Conservation (phyloP, 1,140 invertebrate species). For the Drosophila seguyi region DNA sequence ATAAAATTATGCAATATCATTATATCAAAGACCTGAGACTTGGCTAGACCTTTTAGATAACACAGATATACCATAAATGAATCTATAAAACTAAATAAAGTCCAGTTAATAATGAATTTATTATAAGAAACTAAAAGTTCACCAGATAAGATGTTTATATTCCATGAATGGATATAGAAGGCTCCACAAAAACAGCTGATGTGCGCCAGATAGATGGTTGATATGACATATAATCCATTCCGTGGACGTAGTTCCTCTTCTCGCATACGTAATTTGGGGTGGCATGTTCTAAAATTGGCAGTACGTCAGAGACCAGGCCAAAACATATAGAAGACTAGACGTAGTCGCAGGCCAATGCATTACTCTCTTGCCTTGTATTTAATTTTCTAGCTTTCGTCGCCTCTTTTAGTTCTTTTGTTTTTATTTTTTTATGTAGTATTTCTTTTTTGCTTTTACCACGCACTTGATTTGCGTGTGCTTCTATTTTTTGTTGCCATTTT, state of each 20-base stretch:
- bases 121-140: background rate
- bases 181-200: slow-evolving; percentile 13
- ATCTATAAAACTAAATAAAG: background rate
- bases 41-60: background rate
- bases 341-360: slow-evolving; percentile 19
- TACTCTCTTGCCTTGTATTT: slow-evolving; percentile 14
- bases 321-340: slow-evolving; percentile 11
- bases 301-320: slow-evolving; percentile 24
- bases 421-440: background rate
- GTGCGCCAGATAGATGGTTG: slow-evolving; percentile 14
- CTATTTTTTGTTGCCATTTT: slow-evolving; percentile 26
- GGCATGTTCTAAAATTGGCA: slow-evolving; percentile 39
- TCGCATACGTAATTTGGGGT: slow-evolving; percentile 13
- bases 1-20: background rate
- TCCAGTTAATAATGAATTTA: background rate
- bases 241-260: slow-evolving; percentile 6
- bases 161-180: slow-evolving; percentile 10
- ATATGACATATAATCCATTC: slow-evolving; percentile 3
- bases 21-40: background rate
- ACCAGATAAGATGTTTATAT: background rate
- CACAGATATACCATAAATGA: background rate
- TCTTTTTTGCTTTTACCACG: slow-evolving; percentile 25
- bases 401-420: slow-evolving; percentile 2
- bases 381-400: background rate
- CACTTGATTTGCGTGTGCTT: slow-evolving; percentile 37